phyloP scores from a whole-genome alignment of 2,113 vertebrate genomes.

The Myiozetetes cayanensis region DNA sequence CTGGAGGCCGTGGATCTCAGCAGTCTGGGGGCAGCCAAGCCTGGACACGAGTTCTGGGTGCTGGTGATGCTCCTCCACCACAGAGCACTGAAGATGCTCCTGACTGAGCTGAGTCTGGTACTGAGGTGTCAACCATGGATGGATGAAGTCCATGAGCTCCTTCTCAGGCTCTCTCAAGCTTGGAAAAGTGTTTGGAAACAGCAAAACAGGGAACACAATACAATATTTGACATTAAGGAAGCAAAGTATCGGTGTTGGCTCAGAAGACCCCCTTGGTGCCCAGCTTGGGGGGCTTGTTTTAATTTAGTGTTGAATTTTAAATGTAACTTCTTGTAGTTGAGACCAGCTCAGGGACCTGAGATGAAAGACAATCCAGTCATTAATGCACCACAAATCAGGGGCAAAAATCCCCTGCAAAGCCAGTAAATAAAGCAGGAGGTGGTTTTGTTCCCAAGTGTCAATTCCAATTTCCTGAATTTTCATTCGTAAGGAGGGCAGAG shows the following conservation, averaged over 20 bases:
- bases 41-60: background rate
- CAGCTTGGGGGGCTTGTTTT: background rate
- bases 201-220: accelerated
- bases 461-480: constrained; percentile 20
- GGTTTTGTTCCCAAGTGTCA: background rate
- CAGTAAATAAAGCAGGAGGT: background rate
- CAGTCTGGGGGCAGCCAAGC: background rate
- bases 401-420: constrained; percentile 26
- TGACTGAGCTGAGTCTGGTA: background rate
- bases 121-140: no score
- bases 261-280: background rate
- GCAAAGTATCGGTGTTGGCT: background rate
- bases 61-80: accelerated
- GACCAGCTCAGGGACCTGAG: background rate
- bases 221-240: background rate
- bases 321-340: constrained; percentile 23
- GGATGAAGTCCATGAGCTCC: background rate
- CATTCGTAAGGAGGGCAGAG: background rate
- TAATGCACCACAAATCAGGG: constrained; percentile 47
- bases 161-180: background rate
- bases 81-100: background rate
- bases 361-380: constrained; percentile 34
- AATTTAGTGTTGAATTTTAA: constrained; percentile 43
- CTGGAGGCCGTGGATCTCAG: accelerated
- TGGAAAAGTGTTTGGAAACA: background rate